These are phyloP conservation scores for Cygnus olor DNA, from an alignment of 2,797 vertebrate genomes.

Conservation along the genomic window DNA sequence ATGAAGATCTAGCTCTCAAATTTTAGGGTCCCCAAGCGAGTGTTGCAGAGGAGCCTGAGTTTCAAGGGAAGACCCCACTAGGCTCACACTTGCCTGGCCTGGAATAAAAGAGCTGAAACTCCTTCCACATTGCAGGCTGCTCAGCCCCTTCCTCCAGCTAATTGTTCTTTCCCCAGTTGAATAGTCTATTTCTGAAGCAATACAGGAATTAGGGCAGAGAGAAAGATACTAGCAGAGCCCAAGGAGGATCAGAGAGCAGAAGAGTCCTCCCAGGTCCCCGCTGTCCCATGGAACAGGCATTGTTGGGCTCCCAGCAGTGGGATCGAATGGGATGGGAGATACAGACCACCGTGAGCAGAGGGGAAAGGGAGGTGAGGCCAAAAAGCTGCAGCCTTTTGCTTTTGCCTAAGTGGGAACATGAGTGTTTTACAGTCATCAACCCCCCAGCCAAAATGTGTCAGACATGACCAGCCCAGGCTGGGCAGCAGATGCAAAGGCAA, in stretches of 20 bases:
- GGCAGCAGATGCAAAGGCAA: background rate
- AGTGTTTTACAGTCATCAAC: background rate
- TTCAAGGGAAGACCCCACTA: background rate
- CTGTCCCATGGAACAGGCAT: background rate
- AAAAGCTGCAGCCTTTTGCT: background rate
- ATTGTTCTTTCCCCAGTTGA: constrained; percentile 55
- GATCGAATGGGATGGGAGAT: background rate
- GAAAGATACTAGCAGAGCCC: constrained; percentile 20
- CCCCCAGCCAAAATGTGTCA: rapidly evolving
- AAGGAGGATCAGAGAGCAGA: background rate
- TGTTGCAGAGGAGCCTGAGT: background rate
- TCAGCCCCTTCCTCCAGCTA: constrained; percentile 30
- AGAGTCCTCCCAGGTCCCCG: background rate
- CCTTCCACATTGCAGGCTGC: constrained; percentile 10
- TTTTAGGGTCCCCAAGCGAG: background rate
- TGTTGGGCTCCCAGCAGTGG: background rate
- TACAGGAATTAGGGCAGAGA: constrained; percentile 26
- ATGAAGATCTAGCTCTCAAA: background rate
- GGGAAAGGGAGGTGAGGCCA: background rate
- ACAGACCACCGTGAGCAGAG: background rate
- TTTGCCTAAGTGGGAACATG: background rate
- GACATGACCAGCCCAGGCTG: background rate
- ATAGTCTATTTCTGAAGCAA: constrained; percentile 65
- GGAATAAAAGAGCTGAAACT: constrained; percentile 7
- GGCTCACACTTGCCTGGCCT: background rate